Base-by-base conservation (phyloP, 1,140 invertebrate species). In the Atta texana region DNA sequence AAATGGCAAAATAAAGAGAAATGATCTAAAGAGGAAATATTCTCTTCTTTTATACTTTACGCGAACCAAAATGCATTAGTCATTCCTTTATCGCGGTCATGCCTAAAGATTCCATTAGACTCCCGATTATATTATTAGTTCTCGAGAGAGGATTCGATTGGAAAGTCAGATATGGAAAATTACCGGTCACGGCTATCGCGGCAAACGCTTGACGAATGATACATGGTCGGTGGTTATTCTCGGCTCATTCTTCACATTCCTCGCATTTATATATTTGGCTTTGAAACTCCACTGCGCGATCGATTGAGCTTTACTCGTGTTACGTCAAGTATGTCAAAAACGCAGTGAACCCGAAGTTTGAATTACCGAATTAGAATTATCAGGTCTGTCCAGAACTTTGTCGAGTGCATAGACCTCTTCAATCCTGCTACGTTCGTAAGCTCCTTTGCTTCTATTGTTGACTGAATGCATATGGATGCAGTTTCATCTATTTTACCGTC, bases 101-200 rank as follows among this genome's bases (percentile, higher is more conserved):
- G 80, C 68, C 39, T 84, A 74, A 84, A 74, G 80, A 84, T 84
- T 74, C 80, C 80, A 84, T 84, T 84, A 84, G 68, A 84, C 69
- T 74, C 18, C 39, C 80, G 69, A 84, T 84, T 84, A 74, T 51
- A 61, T 84, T 84, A 84, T 84, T 84, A 84, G 55, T 84, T 74
- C 68, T 71, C 80, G 55, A 21, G 69, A 21, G 69, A 74, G 69
- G 55, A 74, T 82, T 74, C 39, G 80, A 82, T 84, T 55, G 68
- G 69, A 74, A 74, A 61, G 69, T 84, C 80, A 84, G 80, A 84
- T 74, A 74, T 49, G 69, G 80, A 61, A 74, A 84, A 84, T 84
- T 74, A 84, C 55, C 53, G 68, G 80, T 82, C 80, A 74, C 68
- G 80, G 53, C 39, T 63, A 80, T 80, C 77, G 77, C 61, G 49